Evolutionary conservation across 1,140 invertebrate species (phyloP), one percentile per base, ranked within the genome.

Genomic region (Polypedilum vanderplanki): DNA sequence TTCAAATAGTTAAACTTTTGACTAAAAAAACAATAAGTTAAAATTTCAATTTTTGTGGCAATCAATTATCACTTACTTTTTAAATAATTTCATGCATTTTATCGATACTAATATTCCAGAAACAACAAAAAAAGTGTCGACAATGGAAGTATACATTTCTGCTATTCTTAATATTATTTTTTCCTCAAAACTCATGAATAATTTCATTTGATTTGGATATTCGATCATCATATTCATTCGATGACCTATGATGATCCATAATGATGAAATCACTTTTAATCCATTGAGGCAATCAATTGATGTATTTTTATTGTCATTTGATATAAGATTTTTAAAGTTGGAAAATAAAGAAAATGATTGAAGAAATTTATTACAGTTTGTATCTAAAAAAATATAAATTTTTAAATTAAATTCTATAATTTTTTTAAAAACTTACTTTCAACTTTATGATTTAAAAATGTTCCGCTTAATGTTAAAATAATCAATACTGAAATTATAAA

Each of bases 61-160:
- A 4, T 12, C 40, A 41, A 10, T 7, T n/a, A 4, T 12, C 12
- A 57, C 46, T 57, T 15, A 57, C 46, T 15, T n/a, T 15, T 57
- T 57, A 57, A 57, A 57, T n/a, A 57, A n/a, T n/a, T n/a, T 57
- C 46, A 57, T n/a, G 10, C 46, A 57, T 57, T 57, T 57, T n/a
- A 57, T 57, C 12, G 46, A 1, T n/a, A 57, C 10, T n/a, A 57
- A 15, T n/a, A 57, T 57, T 4, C 46, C 46, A 57, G 46, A 57
- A n/a, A 57, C 15, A n/a, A 57, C 12, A 12, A 57, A 57, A 57
- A 57, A 57, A 12, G n/a, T 57, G 10, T 57, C 46, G 12, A 57
- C 46, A 57, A 57, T n/a, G 4, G 46, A 57, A 15, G 46, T 57
- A 12, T n/a, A 57, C 46, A 57, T 57, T 57, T 57, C 46, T 4